Base-by-base conservation (phyloP, 1,140 invertebrate genomes). In the Pristionchus pacificus region DNA sequence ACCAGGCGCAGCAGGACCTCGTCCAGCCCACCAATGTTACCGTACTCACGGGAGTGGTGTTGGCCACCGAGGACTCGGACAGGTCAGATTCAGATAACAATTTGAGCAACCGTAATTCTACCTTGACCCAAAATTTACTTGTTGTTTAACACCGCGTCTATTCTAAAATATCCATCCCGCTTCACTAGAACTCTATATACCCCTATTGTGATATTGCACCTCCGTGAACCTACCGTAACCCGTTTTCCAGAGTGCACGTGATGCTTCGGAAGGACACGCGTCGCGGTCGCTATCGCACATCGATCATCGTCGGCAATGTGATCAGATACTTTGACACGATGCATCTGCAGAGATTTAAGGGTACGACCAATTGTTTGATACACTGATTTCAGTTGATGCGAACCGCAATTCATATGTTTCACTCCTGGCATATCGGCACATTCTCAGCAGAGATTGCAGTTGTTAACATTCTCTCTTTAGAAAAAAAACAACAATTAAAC, bases 11-110 rank as follows among this genome's bases (percentile, higher is more conserved):
- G 77, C 76, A 82, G 58, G 78, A 82, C 68, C 63, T 82, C n/a
- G 80, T 82, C 24, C 80, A 84, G 32, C 80, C 80, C 14, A 81
- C 80, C 19, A 82, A 82, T 72, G 78, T 77, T 28, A 84, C 82
- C 3, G 80, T 82, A 14, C 77, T 84, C 49, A 82, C 80, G 0
- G 80, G 81, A 27, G 75, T 83, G 28, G 73, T 79, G 6, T 32
- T 82, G 10, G 76, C 83, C 63, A 77, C 78, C 28, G 78, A 68
- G 15, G 82, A 77, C 24, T 77, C 80, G 24, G 80, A 81, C 57
- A 49, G 65, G 65, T 64, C 15, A 31, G 62, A 64, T 10, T 28
- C 14, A 29, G 6, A 49, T 49, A 19, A 49, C 6, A 49, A 49
- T n/a, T n/a, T n/a, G n/a, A n/a, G n/a, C n/a, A n/a, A n/a, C n/a